Base-by-base conservation (phyloP, 2,113 vertebrate genomes). In the Euleptes europaea region DNA sequence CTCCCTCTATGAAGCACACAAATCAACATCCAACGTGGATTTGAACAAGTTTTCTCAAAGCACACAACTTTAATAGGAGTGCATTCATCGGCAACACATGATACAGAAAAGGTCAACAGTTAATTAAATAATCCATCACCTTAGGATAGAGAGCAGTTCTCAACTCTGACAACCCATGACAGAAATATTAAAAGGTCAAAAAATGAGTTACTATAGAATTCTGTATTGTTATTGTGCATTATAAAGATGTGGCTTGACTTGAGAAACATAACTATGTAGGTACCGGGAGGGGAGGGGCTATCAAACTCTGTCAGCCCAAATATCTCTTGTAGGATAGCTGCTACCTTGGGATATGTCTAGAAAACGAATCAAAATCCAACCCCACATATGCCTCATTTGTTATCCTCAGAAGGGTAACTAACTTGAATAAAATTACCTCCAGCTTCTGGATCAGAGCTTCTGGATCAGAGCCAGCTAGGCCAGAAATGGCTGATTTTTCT, bases 41-140 rank as follows among this genome's bases (percentile, higher is more conserved):
- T 94, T 94, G 96, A 97, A 93, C 95, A 91, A 93, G 95, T 94
- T 96, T 63, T 63, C 60, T 93, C 94, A 93, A 97, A 97, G 96
- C 94, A 94, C 94, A 95, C 95, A 88, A 96, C 96, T 98, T 97
- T 96, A 97, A 97, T 93, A 97, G 97, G 96, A 97, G 94, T 87
- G 86, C 97, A 96, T 96, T 97, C 96, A 97, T 98, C 97, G 98
- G 98, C 97, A 97, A 97, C 97, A 97, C 97, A 97, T 96, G 97
- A 97, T 96, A 95, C 94, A 94, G 97, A 97, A 99, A 99, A 99
- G 98, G 98, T 99, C 98, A 99, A 98, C 97, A 98, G 98, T 98
- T 99, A 99, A 99, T 99, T 98, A 99, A 99, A 99, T 98, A 99
- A 99, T 99, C 98, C 98, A 99, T 99, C 98, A 99, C 98, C 97